phyloP scores from a whole-genome alignment of 1,140 invertebrate species.

The Pantala flavescens region DNA sequence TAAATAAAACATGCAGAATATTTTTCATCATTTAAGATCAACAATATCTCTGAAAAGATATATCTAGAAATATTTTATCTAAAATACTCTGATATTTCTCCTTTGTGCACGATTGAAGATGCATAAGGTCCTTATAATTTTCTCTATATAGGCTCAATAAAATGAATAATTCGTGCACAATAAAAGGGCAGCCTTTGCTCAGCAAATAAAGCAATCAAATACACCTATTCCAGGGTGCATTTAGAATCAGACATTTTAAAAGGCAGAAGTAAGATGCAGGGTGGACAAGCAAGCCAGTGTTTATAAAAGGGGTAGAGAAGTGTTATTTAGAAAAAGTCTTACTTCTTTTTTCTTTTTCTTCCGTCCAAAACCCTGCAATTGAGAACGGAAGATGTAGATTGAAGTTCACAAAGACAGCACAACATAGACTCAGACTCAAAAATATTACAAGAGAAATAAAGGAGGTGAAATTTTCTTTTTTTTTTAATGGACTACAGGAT shows the following conservation, averaged over 20 bases:
- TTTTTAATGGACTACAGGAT: neutral
- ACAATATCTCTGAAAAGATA: too few species aligned
- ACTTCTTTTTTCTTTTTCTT: conserved; percentile 95
- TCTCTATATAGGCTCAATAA: too few species aligned
- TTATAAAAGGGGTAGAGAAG: neutral
- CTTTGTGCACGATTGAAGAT: too few species aligned
- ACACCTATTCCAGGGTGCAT: neutral
- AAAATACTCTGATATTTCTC: too few species aligned
- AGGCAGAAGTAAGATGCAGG: neutral
- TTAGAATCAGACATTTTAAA: conserved; percentile 11
- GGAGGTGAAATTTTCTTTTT: conserved; percentile 14
- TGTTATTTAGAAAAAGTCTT: conserved; percentile 42
- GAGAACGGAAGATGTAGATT: conserved; percentile 22
- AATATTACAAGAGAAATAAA: conserved; percentile 35
- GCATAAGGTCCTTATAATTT: too few species aligned
- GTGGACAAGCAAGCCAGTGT: too few species aligned
- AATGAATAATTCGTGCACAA: too few species aligned
- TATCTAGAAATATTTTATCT: too few species aligned
- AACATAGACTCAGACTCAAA: conserved; percentile 39
- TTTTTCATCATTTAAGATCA: too few species aligned
- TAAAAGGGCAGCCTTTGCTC: too few species aligned
- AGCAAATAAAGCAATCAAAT: too few species aligned
- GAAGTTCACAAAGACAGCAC: conserved; percentile 19
- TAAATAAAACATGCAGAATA: too few species aligned
- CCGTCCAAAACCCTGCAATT: conserved; percentile 79